phyloP scores from a whole-genome alignment of 2,113 vertebrate genomes.

The human (Homo sapiens) region GRCh38 chr3:105352001-105352500 shows the following conservation, averaged over 20 bases:
- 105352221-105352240: too few species aligned
- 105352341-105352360: too few species aligned
- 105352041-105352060: not conserved
- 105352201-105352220: not conserved
- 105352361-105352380: too few species aligned
- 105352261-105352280: not conserved
- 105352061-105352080: not conserved
- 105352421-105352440: not conserved
- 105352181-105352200: not conserved
- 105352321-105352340: too few species aligned
- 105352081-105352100: not conserved
- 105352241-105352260: too few species aligned
- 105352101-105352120: not conserved
- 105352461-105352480: not conserved
- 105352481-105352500: not conserved
- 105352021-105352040: conserved; percentile 48
- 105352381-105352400: too few species aligned
- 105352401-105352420: too few species aligned
- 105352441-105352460: not conserved
- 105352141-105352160: not conserved
- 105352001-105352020: conserved; percentile 28
- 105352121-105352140: conserved; percentile 19
- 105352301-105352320: too few species aligned
- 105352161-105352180: not conserved
- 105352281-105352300: too few species aligned